These are phyloP conservation scores for Meta bourneti DNA, from an alignment of 2,888 invertebrate genomes.

Conservation along the genomic window DNA sequence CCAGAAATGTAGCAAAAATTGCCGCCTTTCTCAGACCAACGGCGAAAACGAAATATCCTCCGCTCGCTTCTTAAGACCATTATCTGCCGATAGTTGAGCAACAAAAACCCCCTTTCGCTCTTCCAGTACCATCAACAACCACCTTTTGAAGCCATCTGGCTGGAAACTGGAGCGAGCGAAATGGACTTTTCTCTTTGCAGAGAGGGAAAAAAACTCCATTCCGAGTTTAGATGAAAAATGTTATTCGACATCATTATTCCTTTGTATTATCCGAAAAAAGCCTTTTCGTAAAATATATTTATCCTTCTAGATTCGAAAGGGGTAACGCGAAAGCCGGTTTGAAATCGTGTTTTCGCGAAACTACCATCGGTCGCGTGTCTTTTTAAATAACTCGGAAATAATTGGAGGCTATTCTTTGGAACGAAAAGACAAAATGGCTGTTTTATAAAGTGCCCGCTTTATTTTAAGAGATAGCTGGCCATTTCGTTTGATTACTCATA, in stretches of 20 bases:
- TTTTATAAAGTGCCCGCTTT: too few relatives aligned
- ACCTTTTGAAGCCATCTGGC: slow-evolving; percentile 43
- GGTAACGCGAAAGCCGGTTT: too few relatives aligned
- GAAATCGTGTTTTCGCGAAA: too few relatives aligned
- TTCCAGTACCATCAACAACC: slow-evolving; percentile 22
- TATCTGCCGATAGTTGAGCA: slow-evolving; percentile 16
- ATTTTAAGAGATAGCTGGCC: too few relatives aligned
- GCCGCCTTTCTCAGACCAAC: slow-evolving; percentile 23
- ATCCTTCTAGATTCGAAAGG: neutral
- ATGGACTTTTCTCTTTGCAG: neutral
- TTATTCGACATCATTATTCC: neutral
- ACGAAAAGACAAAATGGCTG: too few relatives aligned
- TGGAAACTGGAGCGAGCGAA: slow-evolving; percentile 26
- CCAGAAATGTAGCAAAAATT: slow-evolving; percentile 14
- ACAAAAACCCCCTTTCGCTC: slow-evolving; percentile 13
- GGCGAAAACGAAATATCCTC: slow-evolving; percentile 5
- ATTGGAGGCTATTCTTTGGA: too few relatives aligned
- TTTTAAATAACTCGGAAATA: too few relatives aligned
- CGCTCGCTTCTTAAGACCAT: slow-evolving; percentile 22
- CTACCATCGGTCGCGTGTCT: too few relatives aligned
- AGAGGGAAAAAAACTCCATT: neutral
- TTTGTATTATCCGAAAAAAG: neutral
- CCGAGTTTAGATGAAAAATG: neutral
- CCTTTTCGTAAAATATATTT: neutral
- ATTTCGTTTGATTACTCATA: too few relatives aligned